These are phyloP conservation scores for Lamellibrachia luymesi DNA, from an alignment of 1,140 invertebrate genomes.

Conservation along the genomic window DNA sequence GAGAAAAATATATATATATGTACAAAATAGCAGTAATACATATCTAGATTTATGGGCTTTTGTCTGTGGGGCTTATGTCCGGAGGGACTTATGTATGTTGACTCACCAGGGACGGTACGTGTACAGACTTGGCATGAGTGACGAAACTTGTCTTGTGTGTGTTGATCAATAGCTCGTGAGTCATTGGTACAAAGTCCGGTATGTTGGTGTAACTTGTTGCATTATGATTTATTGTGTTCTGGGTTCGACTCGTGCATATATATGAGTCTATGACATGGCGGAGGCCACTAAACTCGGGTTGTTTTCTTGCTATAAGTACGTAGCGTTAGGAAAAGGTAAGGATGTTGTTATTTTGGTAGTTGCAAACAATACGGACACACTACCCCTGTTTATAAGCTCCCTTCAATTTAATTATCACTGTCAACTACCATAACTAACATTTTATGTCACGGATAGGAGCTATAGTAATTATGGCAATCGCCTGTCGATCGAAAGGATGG, in stretches of 20 bases:
- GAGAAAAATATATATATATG: too few relatives aligned
- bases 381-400: not conserved
- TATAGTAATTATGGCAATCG: too few relatives aligned
- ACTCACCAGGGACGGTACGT: not conserved
- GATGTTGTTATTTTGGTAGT: not conserved
- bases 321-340: not conserved
- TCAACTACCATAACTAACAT: too few relatives aligned
- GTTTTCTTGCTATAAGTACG: not conserved
- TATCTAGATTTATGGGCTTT: too few relatives aligned
- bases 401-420: too few relatives aligned
- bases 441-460: too few relatives aligned
- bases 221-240: not conserved
- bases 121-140: not conserved
- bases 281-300: not conserved
- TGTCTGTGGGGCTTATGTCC: too few relatives aligned
- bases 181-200: not conserved
- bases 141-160: not conserved
- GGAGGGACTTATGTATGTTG: not conserved
- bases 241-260: not conserved
- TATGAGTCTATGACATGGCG: not conserved
- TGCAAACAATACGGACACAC: not conserved
- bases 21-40: too few relatives aligned
- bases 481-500: too few relatives aligned
- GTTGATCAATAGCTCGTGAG: not conserved
- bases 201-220: not conserved